Evolutionary conservation across 2,797 vertebrate species (phyloP).

Genomic region (Pelobates cultripes): DNA sequence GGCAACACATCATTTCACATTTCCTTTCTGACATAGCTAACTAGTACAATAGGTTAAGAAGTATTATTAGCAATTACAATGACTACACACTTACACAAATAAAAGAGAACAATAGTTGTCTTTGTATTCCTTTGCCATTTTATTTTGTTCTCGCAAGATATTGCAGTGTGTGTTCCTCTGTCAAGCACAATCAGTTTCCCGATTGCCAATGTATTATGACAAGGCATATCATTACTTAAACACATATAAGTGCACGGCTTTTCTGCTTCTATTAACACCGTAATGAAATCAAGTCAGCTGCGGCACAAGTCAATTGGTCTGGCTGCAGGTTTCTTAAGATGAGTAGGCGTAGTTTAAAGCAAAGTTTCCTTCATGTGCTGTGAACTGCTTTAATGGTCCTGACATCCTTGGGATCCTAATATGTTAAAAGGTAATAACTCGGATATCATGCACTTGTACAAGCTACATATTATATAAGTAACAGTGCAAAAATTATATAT

Average conservation of each 20-base stretch:
- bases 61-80: no score
- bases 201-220: conserved; percentile 35
- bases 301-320: neutral
- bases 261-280: conserved; percentile 38
- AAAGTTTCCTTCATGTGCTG: conserved; percentile 1
- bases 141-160: conserved; percentile 1
- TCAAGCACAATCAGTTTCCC: conserved; percentile 18
- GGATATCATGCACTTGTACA: conserved; percentile 10
- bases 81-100: no score
- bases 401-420: conserved; percentile 14
- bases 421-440: neutral
- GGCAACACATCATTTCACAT: no score
- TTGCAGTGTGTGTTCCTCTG: conserved; percentile 1
- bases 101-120: no score
- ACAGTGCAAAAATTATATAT: conserved; percentile 5
- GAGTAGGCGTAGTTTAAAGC: conserved; percentile 5
- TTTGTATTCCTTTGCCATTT: neutral
- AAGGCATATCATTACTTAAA: conserved; percentile 42
- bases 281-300: conserved; percentile 27
- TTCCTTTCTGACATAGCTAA: no score
- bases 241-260: conserved; percentile 10
- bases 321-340: neutral
- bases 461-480: conserved; percentile 18
- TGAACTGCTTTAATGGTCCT: conserved; percentile 22
- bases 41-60: no score